phyloP scores from a whole-genome alignment of 1,140 invertebrate species.

The Panagrolaimus sp. region DNA sequence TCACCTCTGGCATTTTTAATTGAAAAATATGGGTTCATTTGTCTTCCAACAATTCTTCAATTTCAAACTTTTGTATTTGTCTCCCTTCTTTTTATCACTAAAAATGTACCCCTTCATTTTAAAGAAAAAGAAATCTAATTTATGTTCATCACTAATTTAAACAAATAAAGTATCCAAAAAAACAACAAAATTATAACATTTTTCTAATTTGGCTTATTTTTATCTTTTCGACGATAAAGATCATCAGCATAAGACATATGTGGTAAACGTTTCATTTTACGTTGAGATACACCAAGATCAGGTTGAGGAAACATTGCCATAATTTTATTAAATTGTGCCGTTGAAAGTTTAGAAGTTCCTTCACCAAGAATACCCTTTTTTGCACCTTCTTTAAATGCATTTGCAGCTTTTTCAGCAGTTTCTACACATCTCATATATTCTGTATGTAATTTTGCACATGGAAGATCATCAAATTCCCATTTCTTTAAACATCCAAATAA shows the following conservation, averaged over 20 bases:
- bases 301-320: conserved; percentile 50
- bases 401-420: conserved; percentile 31
- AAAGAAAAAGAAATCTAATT: conserved; percentile 5
- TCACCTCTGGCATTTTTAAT: conserved; percentile 6
- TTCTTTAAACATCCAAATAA: conserved; percentile 54
- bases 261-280: conserved; percentile 49
- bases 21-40: conserved; percentile 4
- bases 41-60: neutral
- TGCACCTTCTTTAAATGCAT: conserved; percentile 42
- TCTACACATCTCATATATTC: conserved; percentile 48
- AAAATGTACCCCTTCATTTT: conserved; percentile 7
- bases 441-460: conserved; percentile 42
- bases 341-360: conserved; percentile 31
- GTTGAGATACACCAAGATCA: conserved; percentile 43
- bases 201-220: conserved; percentile 35
- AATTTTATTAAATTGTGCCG: conserved; percentile 50
- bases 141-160: neutral
- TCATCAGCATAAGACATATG: conserved; percentile 47
- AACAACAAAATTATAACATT: neutral
- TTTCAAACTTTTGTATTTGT: neutral
- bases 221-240: conserved; percentile 42
- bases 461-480: conserved; percentile 56
- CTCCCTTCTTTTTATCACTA: neutral
- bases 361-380: conserved; percentile 48
- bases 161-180: neutral